Evolutionary conservation across 2,888 invertebrate species (phyloP).

Genomic region (Phengaris arion): DNA sequence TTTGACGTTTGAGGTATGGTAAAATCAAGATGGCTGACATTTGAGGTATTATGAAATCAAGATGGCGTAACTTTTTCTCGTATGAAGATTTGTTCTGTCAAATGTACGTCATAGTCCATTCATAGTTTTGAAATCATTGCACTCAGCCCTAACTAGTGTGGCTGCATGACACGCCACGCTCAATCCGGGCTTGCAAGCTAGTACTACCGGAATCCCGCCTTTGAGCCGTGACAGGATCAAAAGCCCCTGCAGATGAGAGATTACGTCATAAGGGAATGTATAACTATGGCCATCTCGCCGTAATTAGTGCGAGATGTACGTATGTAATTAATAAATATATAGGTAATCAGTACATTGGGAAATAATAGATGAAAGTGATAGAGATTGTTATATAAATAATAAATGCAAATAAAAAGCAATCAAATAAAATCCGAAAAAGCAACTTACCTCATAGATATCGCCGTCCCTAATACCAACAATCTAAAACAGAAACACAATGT

Average conservation of each 20-base stretch:
- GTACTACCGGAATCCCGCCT: slow-evolving; percentile 65
- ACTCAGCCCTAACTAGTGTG: slow-evolving; percentile 48
- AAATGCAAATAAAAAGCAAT: too few relatives aligned
- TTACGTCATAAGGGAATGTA: slow-evolving; percentile 46
- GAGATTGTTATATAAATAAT: not conserved
- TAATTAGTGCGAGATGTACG: slow-evolving; percentile 2
- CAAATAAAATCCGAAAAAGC: too few relatives aligned
- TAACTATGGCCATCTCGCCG: slow-evolving; percentile 34
- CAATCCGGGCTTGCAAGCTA: slow-evolving; percentile 65
- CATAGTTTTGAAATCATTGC: not conserved
- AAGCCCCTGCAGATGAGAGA: slow-evolving; percentile 49
- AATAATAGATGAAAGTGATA: not conserved
- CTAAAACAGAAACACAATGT: too few relatives aligned
- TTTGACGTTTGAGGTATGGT: too few relatives aligned
- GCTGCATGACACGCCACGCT: slow-evolving; percentile 63
- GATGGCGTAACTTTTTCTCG: too few relatives aligned
- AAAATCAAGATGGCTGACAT: too few relatives aligned
- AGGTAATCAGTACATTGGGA: not conserved
- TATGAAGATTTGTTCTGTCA: too few relatives aligned
- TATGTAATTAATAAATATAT: too few relatives aligned
- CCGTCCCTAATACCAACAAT: too few relatives aligned
- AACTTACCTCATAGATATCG: too few relatives aligned
- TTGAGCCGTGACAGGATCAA: slow-evolving; percentile 74
- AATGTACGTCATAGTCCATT: too few relatives aligned
- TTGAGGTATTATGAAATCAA: too few relatives aligned